Evolutionary conservation across 1,140 invertebrate genomes (phyloP).

Genomic region (Panagrolaimus sp.): DNA sequence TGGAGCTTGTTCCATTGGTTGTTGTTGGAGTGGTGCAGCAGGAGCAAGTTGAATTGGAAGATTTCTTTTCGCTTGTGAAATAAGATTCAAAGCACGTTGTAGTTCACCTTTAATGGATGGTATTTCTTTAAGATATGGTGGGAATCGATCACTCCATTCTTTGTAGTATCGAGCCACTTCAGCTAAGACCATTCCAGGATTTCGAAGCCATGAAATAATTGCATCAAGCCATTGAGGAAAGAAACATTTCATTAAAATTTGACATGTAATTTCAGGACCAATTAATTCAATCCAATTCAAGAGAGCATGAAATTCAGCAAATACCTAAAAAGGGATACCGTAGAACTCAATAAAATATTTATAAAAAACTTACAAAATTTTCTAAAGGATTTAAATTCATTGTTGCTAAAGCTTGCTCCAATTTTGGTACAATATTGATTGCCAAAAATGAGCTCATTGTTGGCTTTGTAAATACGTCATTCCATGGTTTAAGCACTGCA

Average conservation of each 20-base stretch:
- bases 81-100: not conserved
- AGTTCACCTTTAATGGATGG: constrained; percentile 38
- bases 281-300: constrained; percentile 49
- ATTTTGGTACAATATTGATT: constrained; percentile 56
- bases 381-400: constrained; percentile 31
- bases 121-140: constrained; percentile 27
- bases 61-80: not conserved
- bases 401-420: constrained; percentile 29
- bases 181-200: constrained; percentile 25
- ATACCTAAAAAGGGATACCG: constrained; percentile 16
- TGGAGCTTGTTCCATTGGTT: not conserved
- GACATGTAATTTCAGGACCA: constrained; percentile 37
- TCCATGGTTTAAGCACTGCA: constrained; percentile 86
- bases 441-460: constrained; percentile 46
- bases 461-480: constrained; percentile 70
- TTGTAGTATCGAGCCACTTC: constrained; percentile 44
- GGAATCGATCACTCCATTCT: constrained; percentile 44
- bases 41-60: not conserved
- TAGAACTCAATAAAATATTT: constrained; percentile 1
- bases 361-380: constrained; percentile 13
- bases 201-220: constrained; percentile 37
- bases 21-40: not conserved
- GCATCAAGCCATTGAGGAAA: constrained; percentile 48
- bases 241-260: constrained; percentile 47
- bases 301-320: constrained; percentile 23